Conservation (phyloP, 2,888 invertebrate species). For the Coelinius sp. region DNA sequence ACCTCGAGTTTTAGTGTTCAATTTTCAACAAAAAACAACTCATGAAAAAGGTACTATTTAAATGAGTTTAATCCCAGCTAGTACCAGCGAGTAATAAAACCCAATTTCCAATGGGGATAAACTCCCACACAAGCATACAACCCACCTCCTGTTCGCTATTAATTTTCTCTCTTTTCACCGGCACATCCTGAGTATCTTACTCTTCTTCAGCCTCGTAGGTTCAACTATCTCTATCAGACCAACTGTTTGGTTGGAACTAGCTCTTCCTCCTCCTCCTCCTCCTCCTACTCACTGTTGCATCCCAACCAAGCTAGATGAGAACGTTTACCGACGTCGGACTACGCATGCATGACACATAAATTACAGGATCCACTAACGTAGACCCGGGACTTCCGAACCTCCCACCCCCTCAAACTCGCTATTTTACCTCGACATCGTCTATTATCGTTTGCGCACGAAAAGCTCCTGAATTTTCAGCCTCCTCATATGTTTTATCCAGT, state of each 20-base stretch:
- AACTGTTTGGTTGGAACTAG: neutral
- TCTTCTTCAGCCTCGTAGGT: neutral
- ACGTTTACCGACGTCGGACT: slow-evolving; percentile 43
- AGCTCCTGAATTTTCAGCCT: slow-evolving; percentile 39
- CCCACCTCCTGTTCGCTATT: neutral
- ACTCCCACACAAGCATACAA: slow-evolving; percentile 9
- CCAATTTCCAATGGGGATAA: slow-evolving; percentile 37
- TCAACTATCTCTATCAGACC: slow-evolving; percentile 29
- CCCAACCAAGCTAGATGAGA: slow-evolving; percentile 38
- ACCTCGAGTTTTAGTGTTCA: slow-evolving; percentile 23
- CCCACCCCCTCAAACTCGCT: slow-evolving; percentile 18
- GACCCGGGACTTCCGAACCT: slow-evolving; percentile 39
- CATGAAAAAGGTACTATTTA: slow-evolving; percentile 39
- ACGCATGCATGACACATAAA: slow-evolving; percentile 45
- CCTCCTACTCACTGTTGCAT: slow-evolving; percentile 4
- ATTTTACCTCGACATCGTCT: slow-evolving; percentile 40
- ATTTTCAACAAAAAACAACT: slow-evolving; percentile 28
- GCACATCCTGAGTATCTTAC: slow-evolving; percentile 12
- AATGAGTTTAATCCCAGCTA: slow-evolving; percentile 40
- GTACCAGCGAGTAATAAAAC: slow-evolving; percentile 38
- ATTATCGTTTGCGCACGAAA: slow-evolving; percentile 43
- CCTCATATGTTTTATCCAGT: slow-evolving; percentile 37
- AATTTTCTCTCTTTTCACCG: neutral
- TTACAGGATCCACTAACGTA: slow-evolving; percentile 44
- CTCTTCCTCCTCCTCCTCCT: neutral